Conservation (phyloP, 2,888 invertebrate genomes). For the Temnothorax unifasciatus region DNA sequence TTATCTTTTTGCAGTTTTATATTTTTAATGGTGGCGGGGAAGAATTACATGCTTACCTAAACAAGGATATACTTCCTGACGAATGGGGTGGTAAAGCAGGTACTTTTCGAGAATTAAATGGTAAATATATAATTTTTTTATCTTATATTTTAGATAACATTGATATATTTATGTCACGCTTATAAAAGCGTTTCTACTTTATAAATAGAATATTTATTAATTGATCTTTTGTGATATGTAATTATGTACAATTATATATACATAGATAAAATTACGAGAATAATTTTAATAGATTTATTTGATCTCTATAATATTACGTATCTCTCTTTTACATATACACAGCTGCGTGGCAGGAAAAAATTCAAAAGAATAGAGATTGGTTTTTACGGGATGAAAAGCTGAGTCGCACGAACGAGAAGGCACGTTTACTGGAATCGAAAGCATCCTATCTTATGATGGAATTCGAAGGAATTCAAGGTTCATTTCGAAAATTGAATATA, state of each 20-base stretch:
- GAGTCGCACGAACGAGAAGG: constrained; percentile 81
- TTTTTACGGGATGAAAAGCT: constrained; percentile 83
- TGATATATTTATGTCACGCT: neutral
- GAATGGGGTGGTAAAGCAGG: constrained; percentile 86
- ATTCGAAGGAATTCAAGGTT: constrained; percentile 82
- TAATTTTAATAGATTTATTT: neutral
- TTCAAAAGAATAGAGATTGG: constrained; percentile 83
- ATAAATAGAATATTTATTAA: constrained; percentile 7
- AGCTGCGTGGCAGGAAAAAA: constrained; percentile 83
- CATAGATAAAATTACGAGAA: neutral
- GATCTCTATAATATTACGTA: neutral
- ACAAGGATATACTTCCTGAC: constrained; percentile 85
- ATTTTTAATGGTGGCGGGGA: constrained; percentile 84
- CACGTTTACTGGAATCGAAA: constrained; percentile 78
- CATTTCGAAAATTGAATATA: constrained; percentile 83
- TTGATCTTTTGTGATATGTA: neutral
- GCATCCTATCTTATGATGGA: constrained; percentile 76
- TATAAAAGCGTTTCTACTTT: neutral
- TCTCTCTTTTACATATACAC: neutral
- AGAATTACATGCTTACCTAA: constrained; percentile 83
- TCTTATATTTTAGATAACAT: neutral
- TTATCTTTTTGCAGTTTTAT: constrained; percentile 79
- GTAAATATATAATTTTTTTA: constrained; percentile 66
- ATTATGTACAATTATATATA: neutral
- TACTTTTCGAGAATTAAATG: constrained; percentile 81